These are phyloP conservation scores for Propithecus deckenii DNA, from an alignment of 2,797 vertebrate species.

Conservation along the genomic window DNA sequence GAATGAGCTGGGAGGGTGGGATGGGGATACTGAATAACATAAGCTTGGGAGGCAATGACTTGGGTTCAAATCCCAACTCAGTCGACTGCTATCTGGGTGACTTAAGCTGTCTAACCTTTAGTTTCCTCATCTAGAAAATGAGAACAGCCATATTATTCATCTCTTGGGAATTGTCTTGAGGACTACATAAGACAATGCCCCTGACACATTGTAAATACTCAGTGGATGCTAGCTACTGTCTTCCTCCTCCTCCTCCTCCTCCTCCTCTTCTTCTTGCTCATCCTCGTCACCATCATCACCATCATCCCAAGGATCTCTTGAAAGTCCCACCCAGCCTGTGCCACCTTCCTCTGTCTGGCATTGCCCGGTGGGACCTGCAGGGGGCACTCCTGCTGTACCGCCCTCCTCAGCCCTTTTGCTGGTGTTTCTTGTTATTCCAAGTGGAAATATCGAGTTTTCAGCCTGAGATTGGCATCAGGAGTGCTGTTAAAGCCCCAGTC, in stretches of 20 bases:
- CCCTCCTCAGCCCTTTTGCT: slow-evolving; percentile 20
- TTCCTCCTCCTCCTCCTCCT: neutral
- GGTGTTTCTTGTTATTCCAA: slow-evolving; percentile 59
- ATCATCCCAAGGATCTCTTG: neutral
- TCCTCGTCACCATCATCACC: neutral
- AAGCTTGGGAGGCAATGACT: neutral
- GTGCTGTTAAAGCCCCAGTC: slow-evolving; percentile 73
- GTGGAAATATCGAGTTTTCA: slow-evolving; percentile 78
- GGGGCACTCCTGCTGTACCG: slow-evolving; percentile 54
- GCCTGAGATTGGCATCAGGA: slow-evolving; percentile 74
- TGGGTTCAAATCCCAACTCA: neutral
- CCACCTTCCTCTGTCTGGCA: neutral
- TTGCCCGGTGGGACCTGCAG: slow-evolving; percentile 53
- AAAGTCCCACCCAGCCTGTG: neutral
- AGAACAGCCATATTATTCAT: neutral
- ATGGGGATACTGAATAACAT: neutral
- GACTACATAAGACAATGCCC: neutral
- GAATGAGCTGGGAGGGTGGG: neutral
- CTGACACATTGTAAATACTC: neutral
- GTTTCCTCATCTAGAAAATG: slow-evolving; percentile 12
- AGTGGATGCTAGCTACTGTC: neutral
- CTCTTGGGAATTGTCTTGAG: neutral
- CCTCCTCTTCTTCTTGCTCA: neutral
- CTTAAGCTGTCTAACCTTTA: neutral
- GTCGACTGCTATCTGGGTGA: neutral